Conservation (phyloP, 2,113 vertebrate genomes). For the Apus apus region DNA sequence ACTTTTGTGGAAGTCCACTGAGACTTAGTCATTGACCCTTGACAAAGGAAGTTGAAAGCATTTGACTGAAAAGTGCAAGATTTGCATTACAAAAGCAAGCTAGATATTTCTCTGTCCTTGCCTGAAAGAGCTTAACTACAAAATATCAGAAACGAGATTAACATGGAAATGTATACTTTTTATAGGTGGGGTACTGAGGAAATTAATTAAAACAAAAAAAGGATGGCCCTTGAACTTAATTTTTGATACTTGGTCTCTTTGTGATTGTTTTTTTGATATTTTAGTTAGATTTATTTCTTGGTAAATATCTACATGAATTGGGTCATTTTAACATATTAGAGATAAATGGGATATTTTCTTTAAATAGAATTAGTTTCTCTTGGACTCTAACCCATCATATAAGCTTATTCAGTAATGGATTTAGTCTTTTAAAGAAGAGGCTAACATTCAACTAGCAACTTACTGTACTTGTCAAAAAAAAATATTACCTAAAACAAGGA, state of each 20-base stretch:
- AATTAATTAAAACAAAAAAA: neutral
- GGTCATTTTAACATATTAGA: neutral
- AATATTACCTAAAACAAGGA: neutral
- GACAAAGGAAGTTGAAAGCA: neutral
- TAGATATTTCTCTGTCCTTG: neutral
- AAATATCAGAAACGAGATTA: neutral
- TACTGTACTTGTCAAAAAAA: neutral
- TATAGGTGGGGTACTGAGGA: neutral
- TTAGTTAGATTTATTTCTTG: neutral
- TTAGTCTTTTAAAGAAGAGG: neutral
- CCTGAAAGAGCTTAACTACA: neutral
- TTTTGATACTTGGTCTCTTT: neutral
- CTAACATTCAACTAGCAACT: neutral
- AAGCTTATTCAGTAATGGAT: neutral
- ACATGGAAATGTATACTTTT: neutral
- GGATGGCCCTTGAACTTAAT: neutral
- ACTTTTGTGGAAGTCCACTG: neutral
- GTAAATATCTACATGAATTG: neutral
- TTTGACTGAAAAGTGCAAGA: neutral
- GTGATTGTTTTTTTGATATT: neutral
- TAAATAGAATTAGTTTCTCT: neutral
- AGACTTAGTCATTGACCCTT: neutral
- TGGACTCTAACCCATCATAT: neutral
- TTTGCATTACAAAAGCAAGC: neutral
- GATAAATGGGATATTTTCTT: neutral